Base-by-base conservation (phyloP, 2,888 invertebrate species). In the Nineta flava region DNA sequence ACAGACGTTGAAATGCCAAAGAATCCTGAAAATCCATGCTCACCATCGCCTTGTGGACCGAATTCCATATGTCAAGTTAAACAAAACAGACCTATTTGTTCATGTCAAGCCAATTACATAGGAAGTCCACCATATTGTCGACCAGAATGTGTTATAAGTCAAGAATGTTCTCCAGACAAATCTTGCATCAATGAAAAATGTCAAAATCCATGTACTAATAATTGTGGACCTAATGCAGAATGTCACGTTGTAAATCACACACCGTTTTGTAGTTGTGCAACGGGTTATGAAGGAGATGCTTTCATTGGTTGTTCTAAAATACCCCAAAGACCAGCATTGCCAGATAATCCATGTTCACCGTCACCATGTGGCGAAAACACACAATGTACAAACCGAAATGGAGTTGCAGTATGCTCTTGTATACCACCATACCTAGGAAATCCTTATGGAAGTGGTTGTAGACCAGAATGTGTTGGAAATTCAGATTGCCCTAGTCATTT, bases 351-450 rank as follows among this genome's bases (percentile, higher is more conserved):
- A 1, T 90, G 91, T 62, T 77, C 69, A 57, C 82, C 85, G 41
- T 80, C 82, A 42, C 88, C 87, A 0, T 92, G 92, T 62, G 91
- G 87, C 15, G 83, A 84, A 60, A 91, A 90, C 60, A 81, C 91
- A 1, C 72, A 84, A 51, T 92, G 91, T 61, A 74, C 77, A 1
- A 77, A 79, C 26, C 69, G 76, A 2, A 80, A 83, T 57, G 80
- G 81, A 15, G 69, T 72, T 26, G 79, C 83, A 1, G 77, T 80
- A 56, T 92, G 92, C 63, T 74, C 75, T n/a, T 92, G 91, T 60
- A 86, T 91, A 60, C 85, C 88, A 51, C 88, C 88, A 3, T 87
- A 88, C 60, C 79, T 86, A 53, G 91, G 91, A 9, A 87, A 92
- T 69, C 88, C 90, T 4, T 90, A 87, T 61, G 76, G 78, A 13